Evolutionary conservation across 1,140 invertebrate species (phyloP).

Genomic region (Plutomurus gul): DNA sequence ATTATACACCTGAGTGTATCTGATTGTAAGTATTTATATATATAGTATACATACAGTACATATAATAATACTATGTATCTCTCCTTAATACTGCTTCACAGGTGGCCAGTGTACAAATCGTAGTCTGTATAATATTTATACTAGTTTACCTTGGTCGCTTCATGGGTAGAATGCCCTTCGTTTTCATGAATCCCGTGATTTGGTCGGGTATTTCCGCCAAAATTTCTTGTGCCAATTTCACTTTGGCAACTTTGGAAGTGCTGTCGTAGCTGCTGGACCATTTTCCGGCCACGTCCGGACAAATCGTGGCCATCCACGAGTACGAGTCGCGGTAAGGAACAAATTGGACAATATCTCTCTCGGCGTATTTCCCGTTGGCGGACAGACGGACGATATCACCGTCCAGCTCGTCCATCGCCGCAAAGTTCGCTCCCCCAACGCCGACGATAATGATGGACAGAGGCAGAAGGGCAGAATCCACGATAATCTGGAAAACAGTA

Average conservation of each 20-base stretch:
- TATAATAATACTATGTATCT: too few relatives aligned
- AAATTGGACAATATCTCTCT: slow-evolving; percentile 59
- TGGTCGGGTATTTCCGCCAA: slow-evolving; percentile 68
- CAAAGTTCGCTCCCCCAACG: slow-evolving; percentile 63
- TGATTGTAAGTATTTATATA: too few relatives aligned
- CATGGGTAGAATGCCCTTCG: slow-evolving; percentile 59
- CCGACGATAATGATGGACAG: slow-evolving; percentile 65
- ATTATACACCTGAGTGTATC: too few relatives aligned
- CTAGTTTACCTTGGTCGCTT: not conserved
- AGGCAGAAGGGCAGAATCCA: slow-evolving; percentile 62
- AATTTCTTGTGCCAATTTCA: slow-evolving; percentile 65
- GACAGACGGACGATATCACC: slow-evolving; percentile 57
- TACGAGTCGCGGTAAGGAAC: slow-evolving; percentile 46
- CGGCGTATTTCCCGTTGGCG: slow-evolving; percentile 55
- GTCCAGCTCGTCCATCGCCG: slow-evolving; percentile 59
- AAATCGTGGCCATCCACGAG: slow-evolving; percentile 41
- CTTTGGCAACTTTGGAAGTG: slow-evolving; percentile 46
- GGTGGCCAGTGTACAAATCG: too few relatives aligned
- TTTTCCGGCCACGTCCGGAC: slow-evolving; percentile 41
- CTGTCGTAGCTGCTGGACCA: slow-evolving; percentile 44
- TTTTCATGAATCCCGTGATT: slow-evolving; percentile 66
- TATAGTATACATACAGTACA: too few relatives aligned
- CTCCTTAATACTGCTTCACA: not conserved
- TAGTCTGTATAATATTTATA: not conserved
- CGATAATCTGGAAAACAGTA: slow-evolving; percentile 59